phyloP scores from a whole-genome alignment of 2,888 invertebrate genomes.

The Spicauda simplicius region DNA sequence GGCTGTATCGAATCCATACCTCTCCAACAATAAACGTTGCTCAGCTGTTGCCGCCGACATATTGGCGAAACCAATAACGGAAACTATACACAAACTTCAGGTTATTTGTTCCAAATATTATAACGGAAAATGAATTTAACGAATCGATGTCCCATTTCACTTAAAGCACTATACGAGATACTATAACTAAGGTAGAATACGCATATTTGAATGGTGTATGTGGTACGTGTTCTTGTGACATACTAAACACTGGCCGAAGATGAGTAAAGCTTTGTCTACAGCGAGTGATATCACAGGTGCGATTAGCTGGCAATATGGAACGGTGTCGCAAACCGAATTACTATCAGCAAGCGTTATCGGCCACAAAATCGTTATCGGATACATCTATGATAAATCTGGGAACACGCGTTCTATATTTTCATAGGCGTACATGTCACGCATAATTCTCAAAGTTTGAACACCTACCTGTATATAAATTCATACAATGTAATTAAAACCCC shows the following conservation, averaged over 20 bases:
- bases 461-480: too few species aligned
- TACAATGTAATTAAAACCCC: too few species aligned
- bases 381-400: neutral
- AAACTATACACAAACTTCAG: slow-evolving; percentile 39
- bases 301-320: slow-evolving; percentile 68
- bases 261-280: slow-evolving; percentile 64
- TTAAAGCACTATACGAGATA: slow-evolving; percentile 37
- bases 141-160: slow-evolving; percentile 37
- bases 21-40: slow-evolving; percentile 59
- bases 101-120: slow-evolving; percentile 11
- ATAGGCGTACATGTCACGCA: neutral
- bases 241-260: slow-evolving; percentile 54
- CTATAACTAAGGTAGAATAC: slow-evolving; percentile 30
- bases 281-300: slow-evolving; percentile 58
- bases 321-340: slow-evolving; percentile 68
- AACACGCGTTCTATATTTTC: neutral
- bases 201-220: slow-evolving; percentile 42
- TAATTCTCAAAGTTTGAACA: too few species aligned
- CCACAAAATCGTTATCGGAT: slow-evolving; percentile 25
- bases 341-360: slow-evolving; percentile 47
- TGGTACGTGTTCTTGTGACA: slow-evolving; percentile 48
- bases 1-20: slow-evolving; percentile 48
- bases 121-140: neutral
- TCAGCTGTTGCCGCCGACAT: slow-evolving; percentile 61
- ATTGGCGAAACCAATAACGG: slow-evolving; percentile 43